Conservation (phyloP, 2,888 invertebrate species). For the Watsonalla binaria region DNA sequence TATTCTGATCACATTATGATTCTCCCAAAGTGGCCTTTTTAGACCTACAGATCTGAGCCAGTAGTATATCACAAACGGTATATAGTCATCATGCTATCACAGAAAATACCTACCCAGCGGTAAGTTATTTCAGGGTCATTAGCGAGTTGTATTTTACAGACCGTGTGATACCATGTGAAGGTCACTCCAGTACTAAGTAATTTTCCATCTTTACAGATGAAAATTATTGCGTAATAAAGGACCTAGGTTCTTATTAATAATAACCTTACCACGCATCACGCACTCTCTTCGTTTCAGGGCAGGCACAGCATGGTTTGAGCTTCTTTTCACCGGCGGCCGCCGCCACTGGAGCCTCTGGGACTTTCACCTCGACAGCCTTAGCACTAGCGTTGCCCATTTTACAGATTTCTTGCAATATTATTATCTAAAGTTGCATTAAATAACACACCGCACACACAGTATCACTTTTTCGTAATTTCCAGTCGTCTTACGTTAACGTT, state of each 20-base stretch:
- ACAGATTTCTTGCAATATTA: not conserved
- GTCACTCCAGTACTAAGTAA: not conserved
- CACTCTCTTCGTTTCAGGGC: conserved; percentile 95
- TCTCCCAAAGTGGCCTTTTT: no score
- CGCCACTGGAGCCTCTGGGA: conserved; percentile 39
- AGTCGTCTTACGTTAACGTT: no score
- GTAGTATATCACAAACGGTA: no score
- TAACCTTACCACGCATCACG: conserved; percentile 93
- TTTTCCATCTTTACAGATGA: no score
- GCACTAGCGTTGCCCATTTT: conserved; percentile 70
- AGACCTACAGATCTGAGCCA: no score
- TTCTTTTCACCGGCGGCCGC: conserved; percentile 82
- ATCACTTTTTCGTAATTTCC: no score
- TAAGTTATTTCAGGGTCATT: no score
- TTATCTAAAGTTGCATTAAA: not conserved
- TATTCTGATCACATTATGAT: no score
- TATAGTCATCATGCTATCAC: no score
- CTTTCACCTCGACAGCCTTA: conserved; percentile 59
- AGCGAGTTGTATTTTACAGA: not conserved
- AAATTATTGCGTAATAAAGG: conserved; percentile 76
- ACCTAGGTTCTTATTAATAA: conserved; percentile 20
- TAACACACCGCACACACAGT: conserved; percentile 12
- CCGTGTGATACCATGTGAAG: not conserved
- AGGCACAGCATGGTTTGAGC: conserved; percentile 97
- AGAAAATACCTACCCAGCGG: no score